Conservation (phyloP, 1,140 invertebrate genomes). For the Notospermus geniculatus region DNA sequence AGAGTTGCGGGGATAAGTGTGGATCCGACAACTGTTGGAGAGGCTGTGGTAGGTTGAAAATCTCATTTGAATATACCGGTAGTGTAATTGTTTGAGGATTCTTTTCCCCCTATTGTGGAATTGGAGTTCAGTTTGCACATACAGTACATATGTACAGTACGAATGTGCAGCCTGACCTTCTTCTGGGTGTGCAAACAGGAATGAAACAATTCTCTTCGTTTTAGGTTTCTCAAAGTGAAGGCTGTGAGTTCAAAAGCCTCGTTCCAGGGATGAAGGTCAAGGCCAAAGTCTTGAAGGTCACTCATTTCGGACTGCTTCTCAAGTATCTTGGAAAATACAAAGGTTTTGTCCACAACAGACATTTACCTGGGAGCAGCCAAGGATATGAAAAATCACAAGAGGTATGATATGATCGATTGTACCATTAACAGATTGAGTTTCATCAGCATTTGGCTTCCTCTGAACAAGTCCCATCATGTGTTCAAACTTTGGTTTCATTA, state of each 20-base stretch:
- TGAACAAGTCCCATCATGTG: too few species aligned
- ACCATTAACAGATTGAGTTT: too few species aligned
- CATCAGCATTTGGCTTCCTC: too few species aligned
- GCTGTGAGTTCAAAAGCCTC: constrained; percentile 8
- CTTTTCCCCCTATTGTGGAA: too few species aligned
- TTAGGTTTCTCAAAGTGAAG: background rate
- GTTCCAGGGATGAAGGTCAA: constrained; percentile 32
- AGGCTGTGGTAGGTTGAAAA: constrained; percentile 14
- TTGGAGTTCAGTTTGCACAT: too few species aligned
- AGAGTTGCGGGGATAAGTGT: background rate
- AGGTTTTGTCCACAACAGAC: constrained; percentile 28
- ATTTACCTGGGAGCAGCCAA: constrained; percentile 18
- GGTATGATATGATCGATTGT: constrained; percentile 5
- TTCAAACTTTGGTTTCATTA: too few species aligned
- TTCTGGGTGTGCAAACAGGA: too few species aligned
- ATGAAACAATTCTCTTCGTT: too few species aligned
- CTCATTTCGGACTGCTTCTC: background rate
- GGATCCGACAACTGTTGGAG: background rate
- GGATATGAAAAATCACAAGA: constrained; percentile 13
- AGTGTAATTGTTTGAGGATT: too few species aligned
- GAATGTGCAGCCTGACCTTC: too few species aligned
- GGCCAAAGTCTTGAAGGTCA: constrained; percentile 29
- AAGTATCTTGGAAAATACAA: constrained; percentile 5
- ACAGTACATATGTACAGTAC: too few species aligned
- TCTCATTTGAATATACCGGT: too few species aligned